Evolutionary conservation across 2,888 invertebrate genomes (phyloP).

Genomic region (Eilema depressum): DNA sequence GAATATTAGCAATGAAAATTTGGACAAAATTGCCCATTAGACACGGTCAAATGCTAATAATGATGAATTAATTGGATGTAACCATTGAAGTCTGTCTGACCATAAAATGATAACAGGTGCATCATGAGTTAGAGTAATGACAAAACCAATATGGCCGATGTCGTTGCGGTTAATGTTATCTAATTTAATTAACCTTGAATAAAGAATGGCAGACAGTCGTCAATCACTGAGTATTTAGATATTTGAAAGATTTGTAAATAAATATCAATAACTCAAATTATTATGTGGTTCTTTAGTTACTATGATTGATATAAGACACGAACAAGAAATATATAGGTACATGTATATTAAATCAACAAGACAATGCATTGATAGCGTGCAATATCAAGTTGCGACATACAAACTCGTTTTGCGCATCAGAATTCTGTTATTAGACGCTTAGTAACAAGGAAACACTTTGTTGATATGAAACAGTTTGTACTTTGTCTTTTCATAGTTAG

Average conservation of each 20-base stretch:
- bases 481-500: background rate
- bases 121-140: no score
- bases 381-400: background rate
- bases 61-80: background rate
- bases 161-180: background rate
- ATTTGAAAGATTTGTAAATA: background rate
- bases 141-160: background rate
- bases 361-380: background rate
- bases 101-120: background rate
- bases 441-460: slow-evolving; percentile 10
- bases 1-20: background rate
- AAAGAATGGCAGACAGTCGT: background rate
- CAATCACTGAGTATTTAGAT: background rate
- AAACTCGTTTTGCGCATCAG: slow-evolving; percentile 1
- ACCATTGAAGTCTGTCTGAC: background rate
- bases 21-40: background rate
- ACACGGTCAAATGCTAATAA: background rate
- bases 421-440: slow-evolving; percentile 3
- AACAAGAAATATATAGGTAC: background rate
- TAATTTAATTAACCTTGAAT: background rate
- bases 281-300: background rate
- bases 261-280: background rate
- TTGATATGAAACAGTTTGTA: background rate
- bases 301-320: background rate
- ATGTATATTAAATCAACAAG: no score